A percentile compares a stretch with the other conserved stretches of the same genome.
These are phyloP conservation scores for Argynnis bischoffii DNA, from an alignment of 2,888 invertebrate species.

Conservation along the genomic window DNA sequence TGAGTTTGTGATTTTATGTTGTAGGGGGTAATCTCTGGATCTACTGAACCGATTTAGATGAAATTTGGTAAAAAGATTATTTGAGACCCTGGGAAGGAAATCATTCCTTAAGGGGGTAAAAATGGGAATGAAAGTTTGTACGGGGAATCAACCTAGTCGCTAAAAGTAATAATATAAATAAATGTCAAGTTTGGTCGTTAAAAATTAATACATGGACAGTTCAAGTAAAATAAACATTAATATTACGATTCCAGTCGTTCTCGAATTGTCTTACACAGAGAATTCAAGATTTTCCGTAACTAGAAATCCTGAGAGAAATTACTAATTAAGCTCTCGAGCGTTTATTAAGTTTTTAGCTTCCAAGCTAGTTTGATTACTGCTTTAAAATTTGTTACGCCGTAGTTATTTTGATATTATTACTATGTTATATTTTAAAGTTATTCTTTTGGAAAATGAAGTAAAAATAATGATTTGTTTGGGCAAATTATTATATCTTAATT, in stretches of 20 bases:
- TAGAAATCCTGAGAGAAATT: slow-evolving; percentile 20
- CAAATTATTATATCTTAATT: no score
- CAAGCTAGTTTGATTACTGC: slow-evolving; percentile 20
- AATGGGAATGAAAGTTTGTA: no score
- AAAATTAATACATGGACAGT: slow-evolving; percentile 6
- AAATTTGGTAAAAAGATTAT: no score
- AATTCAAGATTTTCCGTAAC: slow-evolving; percentile 9
- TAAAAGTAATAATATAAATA: no score
- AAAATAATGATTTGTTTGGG: no score
- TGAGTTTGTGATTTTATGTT: no score
- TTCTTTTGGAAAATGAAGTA: neutral
- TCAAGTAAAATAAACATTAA: slow-evolving; percentile 14
- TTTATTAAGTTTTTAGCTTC: slow-evolving; percentile 26
- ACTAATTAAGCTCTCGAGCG: slow-evolving; percentile 30
- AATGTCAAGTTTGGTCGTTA: neutral
- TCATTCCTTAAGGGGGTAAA: no score
- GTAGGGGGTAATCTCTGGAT: no score
- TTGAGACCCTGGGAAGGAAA: no score
- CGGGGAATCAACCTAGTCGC: no score
- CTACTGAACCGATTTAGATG: no score
- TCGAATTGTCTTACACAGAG: slow-evolving; percentile 18
- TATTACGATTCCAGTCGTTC: slow-evolving; percentile 13
- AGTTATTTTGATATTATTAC: slow-evolving; percentile 2
- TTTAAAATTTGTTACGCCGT: slow-evolving; percentile 12
- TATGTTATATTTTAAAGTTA: neutral